Percentiles rank a stretch among this genome's conserved stretches.
Evolutionary conservation across 2,113 vertebrate genomes (phyloP).

Genomic region (Coryphaenoides rupestris): DNA sequence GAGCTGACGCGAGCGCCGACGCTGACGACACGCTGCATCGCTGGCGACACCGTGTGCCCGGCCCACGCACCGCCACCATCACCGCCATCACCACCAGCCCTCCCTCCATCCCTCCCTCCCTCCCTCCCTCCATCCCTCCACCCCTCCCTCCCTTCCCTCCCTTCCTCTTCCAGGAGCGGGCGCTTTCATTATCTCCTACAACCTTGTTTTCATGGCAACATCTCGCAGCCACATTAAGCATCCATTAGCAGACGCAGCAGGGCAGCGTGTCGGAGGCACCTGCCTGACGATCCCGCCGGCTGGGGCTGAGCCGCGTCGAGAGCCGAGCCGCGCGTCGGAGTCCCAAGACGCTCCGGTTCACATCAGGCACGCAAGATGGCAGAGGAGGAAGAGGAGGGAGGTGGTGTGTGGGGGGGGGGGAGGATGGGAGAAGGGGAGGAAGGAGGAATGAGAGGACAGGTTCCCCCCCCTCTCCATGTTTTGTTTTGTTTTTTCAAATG

Average conservation of each 20-base stretch:
- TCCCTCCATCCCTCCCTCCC: neutral
- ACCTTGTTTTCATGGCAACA: constrained; percentile 51
- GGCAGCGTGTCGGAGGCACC: constrained; percentile 49
- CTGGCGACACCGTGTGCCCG: neutral
- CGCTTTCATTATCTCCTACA: constrained; percentile 58
- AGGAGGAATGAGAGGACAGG: constrained; percentile 8
- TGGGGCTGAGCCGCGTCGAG: too few species aligned
- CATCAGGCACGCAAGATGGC: constrained; percentile 56
- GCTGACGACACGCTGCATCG: too few species aligned
- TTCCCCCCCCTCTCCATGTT: neutral
- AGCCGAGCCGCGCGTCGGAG: constrained; percentile 38
- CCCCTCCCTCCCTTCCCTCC: neutral
- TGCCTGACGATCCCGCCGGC: constrained; percentile 28
- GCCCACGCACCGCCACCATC: constrained; percentile 29
- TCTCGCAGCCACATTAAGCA: constrained; percentile 61
- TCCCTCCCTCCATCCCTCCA: constrained; percentile 26
- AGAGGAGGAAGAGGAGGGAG: constrained; percentile 26
- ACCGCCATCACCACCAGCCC: constrained; percentile 20
- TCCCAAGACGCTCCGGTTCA: constrained; percentile 40
- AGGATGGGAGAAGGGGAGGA: neutral
- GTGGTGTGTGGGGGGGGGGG: constrained; percentile 1
- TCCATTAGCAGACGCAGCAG: constrained; percentile 56
- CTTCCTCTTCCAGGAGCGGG: constrained; percentile 24
- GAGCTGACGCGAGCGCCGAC: constrained; percentile 36
- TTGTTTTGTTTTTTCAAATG: constrained; percentile 48